Percentiles rank a stretch among this genome's conserved stretches.
Evolutionary conservation across 2,888 invertebrate genomes (phyloP).

Genomic region (Lithodes maja): DNA sequence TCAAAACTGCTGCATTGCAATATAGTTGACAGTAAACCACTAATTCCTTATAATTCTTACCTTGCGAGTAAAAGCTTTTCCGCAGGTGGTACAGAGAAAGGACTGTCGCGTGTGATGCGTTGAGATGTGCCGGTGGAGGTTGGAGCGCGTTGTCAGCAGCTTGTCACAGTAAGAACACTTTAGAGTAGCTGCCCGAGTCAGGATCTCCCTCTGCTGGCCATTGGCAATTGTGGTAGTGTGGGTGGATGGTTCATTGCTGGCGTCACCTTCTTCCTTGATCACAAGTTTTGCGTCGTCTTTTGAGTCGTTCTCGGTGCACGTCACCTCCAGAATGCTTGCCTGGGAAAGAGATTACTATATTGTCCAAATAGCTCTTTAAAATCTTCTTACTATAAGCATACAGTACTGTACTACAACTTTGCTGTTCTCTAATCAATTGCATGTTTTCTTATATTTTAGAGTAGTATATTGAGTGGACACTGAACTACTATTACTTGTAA

Average conservation of each 20-base stretch:
- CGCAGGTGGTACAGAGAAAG: slow-evolving; percentile 43
- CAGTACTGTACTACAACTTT: background rate
- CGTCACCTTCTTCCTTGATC: slow-evolving; percentile 8
- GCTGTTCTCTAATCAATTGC: no score
- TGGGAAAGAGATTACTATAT: background rate
- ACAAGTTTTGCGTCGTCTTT: background rate
- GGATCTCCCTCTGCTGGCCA: slow-evolving; percentile 38
- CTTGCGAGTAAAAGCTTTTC: slow-evolving; percentile 50
- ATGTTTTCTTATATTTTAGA: no score
- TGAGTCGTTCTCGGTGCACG: slow-evolving; percentile 48
- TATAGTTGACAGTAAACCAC: no score
- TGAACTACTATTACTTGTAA: no score
- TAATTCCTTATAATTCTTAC: background rate
- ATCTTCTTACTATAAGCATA: background rate
- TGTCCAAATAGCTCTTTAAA: background rate
- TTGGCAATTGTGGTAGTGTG: slow-evolving; percentile 9
- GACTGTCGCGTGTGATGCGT: slow-evolving; percentile 51
- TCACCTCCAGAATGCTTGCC: slow-evolving; percentile 49
- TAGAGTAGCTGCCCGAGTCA: slow-evolving; percentile 8
- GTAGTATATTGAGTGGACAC: no score
- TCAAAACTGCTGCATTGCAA: no score
- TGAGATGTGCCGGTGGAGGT: slow-evolving; percentile 50
- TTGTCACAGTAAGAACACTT: slow-evolving; percentile 45
- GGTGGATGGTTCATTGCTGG: background rate
- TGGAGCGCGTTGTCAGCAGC: slow-evolving; percentile 48